phyloP scores from a whole-genome alignment of 2,888 invertebrate species.

The Diarsia brunnea region DNA sequence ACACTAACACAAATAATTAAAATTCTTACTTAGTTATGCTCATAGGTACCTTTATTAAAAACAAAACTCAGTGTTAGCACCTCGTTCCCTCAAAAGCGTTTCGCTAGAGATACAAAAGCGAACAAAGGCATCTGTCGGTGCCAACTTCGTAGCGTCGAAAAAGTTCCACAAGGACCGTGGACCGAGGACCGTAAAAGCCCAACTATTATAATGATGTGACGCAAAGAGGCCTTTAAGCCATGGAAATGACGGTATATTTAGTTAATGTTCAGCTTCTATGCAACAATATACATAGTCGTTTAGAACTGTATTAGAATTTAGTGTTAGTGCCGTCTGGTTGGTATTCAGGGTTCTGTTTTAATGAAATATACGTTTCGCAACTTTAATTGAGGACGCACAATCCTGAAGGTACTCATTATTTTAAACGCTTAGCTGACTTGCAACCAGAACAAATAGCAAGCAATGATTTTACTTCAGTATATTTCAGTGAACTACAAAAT shows the following conservation, averaged over 20 bases:
- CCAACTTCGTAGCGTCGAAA: slow-evolving; percentile 74
- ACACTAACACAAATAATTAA: neutral
- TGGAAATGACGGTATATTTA: slow-evolving; percentile 65
- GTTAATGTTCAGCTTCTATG: slow-evolving; percentile 53
- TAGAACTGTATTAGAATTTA: slow-evolving; percentile 51
- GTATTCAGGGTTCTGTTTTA: slow-evolving; percentile 27
- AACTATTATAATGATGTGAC: slow-evolving; percentile 77
- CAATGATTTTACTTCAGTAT: neutral
- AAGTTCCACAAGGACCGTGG: slow-evolving; percentile 71
- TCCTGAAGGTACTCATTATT: neutral
- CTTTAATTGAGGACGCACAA: slow-evolving; percentile 11
- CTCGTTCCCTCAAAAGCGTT: slow-evolving; percentile 67
- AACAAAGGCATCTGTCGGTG: slow-evolving; percentile 70
- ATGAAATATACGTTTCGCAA: slow-evolving; percentile 1
- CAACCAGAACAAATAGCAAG: neutral
- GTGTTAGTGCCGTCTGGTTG: slow-evolving; percentile 20
- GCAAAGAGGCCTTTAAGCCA: slow-evolving; percentile 72
- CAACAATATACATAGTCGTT: slow-evolving; percentile 49
- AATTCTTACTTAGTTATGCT: neutral
- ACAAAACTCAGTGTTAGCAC: slow-evolving; percentile 24
- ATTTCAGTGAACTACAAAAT: neutral
- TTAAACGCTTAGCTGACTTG: neutral
- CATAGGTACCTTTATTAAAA: slow-evolving; percentile 10
- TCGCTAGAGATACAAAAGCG: slow-evolving; percentile 57
- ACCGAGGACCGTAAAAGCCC: slow-evolving; percentile 74